phyloP scores from a whole-genome alignment of 2,113 vertebrate species.

The Vanacampus margaritifer region DNA sequence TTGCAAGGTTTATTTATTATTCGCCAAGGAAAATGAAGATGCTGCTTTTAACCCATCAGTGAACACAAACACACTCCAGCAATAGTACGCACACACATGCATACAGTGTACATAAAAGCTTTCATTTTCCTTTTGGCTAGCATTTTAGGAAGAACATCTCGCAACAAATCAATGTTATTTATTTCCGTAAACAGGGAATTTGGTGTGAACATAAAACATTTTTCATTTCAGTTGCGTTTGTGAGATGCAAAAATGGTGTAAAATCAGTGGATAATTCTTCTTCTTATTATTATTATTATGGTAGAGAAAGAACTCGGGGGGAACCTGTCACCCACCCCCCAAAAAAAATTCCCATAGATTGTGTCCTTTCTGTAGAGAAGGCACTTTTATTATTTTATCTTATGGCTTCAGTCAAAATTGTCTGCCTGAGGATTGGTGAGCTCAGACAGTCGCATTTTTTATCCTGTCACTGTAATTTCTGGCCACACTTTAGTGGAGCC shows the following conservation, averaged over 20 bases:
- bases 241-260: not conserved
- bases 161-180: not conserved
- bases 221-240: not conserved
- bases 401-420: not conserved
- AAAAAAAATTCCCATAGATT: not conserved
- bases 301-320: not conserved
- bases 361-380: too few species aligned
- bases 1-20: slow-evolving; percentile 2
- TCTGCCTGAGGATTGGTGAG: not conserved
- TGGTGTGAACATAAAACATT: not conserved
- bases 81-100: not conserved
- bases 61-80: not conserved
- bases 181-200: not conserved
- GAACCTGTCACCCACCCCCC: too few species aligned
- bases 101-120: not conserved
- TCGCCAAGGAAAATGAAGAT: not conserved
- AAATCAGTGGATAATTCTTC: not conserved
- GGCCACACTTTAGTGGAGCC: not conserved
- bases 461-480: not conserved
- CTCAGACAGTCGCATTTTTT: not conserved
- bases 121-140: not conserved
- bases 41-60: not conserved
- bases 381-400: not conserved
- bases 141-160: not conserved
- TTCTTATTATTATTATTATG: not conserved